Evolutionary conservation across 2,888 invertebrate genomes (phyloP).

Genomic region (Pediacus dermestoides): DNA sequence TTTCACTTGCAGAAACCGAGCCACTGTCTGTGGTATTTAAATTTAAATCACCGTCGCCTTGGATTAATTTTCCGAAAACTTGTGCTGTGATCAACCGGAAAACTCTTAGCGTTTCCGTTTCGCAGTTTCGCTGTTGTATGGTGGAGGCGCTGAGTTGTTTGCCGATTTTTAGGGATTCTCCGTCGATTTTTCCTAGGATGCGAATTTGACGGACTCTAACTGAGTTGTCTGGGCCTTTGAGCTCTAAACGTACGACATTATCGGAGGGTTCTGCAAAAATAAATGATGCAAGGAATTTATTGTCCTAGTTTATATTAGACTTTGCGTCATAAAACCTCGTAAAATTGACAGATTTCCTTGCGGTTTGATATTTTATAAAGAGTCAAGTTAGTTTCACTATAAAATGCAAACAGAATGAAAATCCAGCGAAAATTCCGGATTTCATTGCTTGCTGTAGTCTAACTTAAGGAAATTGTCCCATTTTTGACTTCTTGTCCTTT

Average conservation of each 20-base stretch:
- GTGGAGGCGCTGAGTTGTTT: constrained; percentile 55
- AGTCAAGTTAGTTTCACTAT: no score
- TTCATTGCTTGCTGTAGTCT: no score
- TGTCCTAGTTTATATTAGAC: neutral
- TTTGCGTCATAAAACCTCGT: no score
- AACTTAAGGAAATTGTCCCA: no score
- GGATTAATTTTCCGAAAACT: constrained; percentile 86
- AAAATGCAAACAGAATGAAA: no score
- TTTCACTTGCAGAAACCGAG: constrained; percentile 41
- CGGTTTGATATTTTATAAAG: no score
- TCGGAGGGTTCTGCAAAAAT: constrained; percentile 41
- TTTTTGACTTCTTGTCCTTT: no score
- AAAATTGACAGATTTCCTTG: no score
- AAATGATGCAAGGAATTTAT: no score
- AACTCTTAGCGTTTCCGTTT: constrained; percentile 86
- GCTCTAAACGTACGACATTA: constrained; percentile 69
- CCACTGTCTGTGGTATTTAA: constrained; percentile 32
- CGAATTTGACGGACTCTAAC: constrained; percentile 83
- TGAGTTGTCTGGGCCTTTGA: constrained; percentile 89
- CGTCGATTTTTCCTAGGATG: constrained; percentile 62
- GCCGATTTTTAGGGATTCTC: constrained; percentile 53
- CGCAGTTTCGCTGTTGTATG: constrained; percentile 83
- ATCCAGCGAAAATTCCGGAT: no score
- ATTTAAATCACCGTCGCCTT: constrained; percentile 57
- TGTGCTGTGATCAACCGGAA: constrained; percentile 89